Conservation (phyloP, 2,797 vertebrate species). For the Myotis myotis region DNA sequence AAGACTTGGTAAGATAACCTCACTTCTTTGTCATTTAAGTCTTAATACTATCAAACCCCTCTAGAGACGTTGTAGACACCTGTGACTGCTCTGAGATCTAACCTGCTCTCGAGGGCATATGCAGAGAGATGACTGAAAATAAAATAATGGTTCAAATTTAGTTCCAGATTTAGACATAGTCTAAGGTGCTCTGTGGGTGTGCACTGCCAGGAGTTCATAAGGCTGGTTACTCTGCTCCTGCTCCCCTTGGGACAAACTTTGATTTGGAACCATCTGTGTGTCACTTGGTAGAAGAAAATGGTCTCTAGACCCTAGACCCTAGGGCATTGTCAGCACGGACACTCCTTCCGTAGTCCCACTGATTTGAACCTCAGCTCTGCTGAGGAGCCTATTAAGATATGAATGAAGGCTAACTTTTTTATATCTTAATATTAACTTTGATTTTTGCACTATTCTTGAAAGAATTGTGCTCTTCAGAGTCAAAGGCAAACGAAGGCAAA, state of each 20-base stretch:
- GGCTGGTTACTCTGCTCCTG: neutral
- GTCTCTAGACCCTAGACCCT: neutral
- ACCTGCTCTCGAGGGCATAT: neutral
- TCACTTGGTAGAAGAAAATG: neutral
- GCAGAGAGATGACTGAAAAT: neutral
- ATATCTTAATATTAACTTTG: conserved; percentile 16
- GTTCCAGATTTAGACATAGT: neutral
- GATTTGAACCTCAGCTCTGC: conserved; percentile 11
- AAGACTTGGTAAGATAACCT: neutral
- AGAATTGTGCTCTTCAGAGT: conserved; percentile 42
- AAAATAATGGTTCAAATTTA: neutral
- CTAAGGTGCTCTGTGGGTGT: conserved; percentile 4
- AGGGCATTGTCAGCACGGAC: neutral
- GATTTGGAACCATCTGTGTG: neutral
- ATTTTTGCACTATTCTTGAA: conserved; percentile 24
- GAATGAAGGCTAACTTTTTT: conserved; percentile 1
- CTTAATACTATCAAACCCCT: neutral
- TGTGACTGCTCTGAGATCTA: neutral
- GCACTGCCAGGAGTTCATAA: neutral
- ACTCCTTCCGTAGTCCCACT: neutral
- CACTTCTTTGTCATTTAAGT: neutral
- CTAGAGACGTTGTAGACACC: neutral
- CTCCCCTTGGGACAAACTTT: conserved; percentile 20
- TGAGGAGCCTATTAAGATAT: neutral
- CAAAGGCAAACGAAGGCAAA: conserved; percentile 46